Evolutionary conservation across 2,797 vertebrate genomes (phyloP).

Genomic region (Neosalanx taihuensis): DNA sequence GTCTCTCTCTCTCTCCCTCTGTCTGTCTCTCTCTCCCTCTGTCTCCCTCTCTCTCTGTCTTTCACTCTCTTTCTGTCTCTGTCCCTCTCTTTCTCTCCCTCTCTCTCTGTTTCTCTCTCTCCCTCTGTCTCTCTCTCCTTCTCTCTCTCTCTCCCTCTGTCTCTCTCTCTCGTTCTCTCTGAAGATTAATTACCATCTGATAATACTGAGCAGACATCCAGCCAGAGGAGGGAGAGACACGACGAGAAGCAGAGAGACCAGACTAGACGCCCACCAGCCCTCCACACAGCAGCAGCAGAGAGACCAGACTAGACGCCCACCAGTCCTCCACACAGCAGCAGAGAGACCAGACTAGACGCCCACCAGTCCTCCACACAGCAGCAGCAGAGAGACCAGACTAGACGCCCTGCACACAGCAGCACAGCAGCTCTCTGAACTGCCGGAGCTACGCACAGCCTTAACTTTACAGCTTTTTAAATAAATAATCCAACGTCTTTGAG

Average conservation of each 20-base stretch:
- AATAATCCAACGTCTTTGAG: slow-evolving; percentile 75
- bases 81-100: slow-evolving; percentile 42
- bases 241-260: slow-evolving; percentile 1
- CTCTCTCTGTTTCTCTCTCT: slow-evolving; percentile 18
- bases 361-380: too few relatives aligned
- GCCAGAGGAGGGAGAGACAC: slow-evolving; percentile 45
- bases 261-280: slow-evolving; percentile 34
- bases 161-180: slow-evolving; percentile 44
- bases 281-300: slow-evolving; percentile 47
- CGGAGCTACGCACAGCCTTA: slow-evolving; percentile 62
- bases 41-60: slow-evolving; percentile 48
- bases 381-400: slow-evolving; percentile 14
- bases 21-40: slow-evolving; percentile 21
- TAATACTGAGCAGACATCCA: slow-evolving; percentile 70
- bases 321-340: slow-evolving; percentile 45
- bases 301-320: slow-evolving; percentile 26
- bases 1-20: slow-evolving; percentile 9
- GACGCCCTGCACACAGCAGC: slow-evolving; percentile 55
- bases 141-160: slow-evolving; percentile 21
- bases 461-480: slow-evolving; percentile 75
- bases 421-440: slow-evolving; percentile 59
- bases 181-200: slow-evolving; percentile 75
- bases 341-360: too few relatives aligned
- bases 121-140: slow-evolving; percentile 46
- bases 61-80: neutral